A percentile compares a stretch with the other conserved stretches of the same genome.
These are phyloP conservation scores for Emydura subglobosa DNA, from an alignment of 2,113 vertebrate species.

Conservation along the genomic window DNA sequence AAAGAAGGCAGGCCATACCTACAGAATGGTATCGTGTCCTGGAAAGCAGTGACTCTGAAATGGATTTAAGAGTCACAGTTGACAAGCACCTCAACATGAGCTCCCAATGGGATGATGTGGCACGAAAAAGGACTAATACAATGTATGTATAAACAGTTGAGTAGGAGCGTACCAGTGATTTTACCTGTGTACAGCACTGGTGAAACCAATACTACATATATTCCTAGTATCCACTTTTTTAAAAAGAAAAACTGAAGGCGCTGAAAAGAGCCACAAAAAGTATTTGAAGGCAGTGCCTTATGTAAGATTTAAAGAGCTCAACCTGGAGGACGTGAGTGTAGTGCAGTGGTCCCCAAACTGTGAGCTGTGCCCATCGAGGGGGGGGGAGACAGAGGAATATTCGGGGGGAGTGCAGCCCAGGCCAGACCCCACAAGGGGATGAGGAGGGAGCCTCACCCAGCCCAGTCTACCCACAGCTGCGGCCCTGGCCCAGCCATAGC, in stretches of 20 bases:
- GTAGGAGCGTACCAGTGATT: neutral
- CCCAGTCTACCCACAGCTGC: too few species aligned
- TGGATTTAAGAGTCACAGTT: neutral
- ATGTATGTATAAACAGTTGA: neutral
- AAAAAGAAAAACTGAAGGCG: neutral
- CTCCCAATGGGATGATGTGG: neutral
- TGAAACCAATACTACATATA: neutral
- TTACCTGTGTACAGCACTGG: neutral
- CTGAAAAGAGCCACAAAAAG: neutral
- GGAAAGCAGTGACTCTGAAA: neutral
- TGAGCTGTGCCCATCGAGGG: too few species aligned
- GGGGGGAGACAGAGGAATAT: too few species aligned
- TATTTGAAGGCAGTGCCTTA: neutral
- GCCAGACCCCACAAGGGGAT: too few species aligned
- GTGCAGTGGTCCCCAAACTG: too few species aligned
- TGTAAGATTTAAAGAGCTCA: neutral
- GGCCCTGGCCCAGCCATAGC: too few species aligned
- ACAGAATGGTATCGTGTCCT: neutral
- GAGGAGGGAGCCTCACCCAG: too few species aligned
- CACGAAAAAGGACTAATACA: neutral
- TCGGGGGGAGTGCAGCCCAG: too few species aligned
- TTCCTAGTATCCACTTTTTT: neutral
- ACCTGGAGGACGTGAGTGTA: neutral
- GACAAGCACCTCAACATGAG: neutral
- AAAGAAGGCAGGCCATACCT: neutral